A percentile compares a stretch with the other conserved stretches of the same genome.
Evolutionary conservation across 2,888 invertebrate genomes (phyloP).

Genomic region (Galeruca laticollis): DNA sequence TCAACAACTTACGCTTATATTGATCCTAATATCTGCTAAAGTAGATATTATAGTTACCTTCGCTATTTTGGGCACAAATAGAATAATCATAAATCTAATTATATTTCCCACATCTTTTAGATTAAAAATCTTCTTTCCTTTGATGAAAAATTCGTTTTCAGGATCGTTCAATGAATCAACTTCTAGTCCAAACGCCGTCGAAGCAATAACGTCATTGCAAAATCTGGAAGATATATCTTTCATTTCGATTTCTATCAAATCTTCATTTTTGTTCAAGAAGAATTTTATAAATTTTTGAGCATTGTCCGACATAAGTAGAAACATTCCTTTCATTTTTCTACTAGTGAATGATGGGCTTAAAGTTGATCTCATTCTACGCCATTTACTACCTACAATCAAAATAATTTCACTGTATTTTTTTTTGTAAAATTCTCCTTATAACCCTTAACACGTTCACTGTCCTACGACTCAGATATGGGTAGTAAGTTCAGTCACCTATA

Average conservation of each 20-base stretch:
- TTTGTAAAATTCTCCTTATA: too few relatives aligned
- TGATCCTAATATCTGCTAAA: too few relatives aligned
- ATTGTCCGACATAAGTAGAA: conserved; percentile 48
- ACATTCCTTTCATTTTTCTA: conserved; percentile 55
- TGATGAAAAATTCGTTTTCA: conserved; percentile 70
- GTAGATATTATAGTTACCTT: neutral
- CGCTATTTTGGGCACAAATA: neutral
- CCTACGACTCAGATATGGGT: too few relatives aligned
- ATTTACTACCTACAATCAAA: conserved; percentile 46
- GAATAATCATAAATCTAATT: neutral
- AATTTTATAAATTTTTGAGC: conserved; percentile 29
- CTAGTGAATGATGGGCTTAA: conserved; percentile 63
- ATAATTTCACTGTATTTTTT: too few relatives aligned
- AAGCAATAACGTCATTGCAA: conserved; percentile 70
- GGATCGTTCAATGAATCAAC: conserved; percentile 70
- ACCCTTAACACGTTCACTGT: too few relatives aligned
- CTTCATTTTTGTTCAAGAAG: conserved; percentile 46
- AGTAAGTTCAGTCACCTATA: too few relatives aligned
- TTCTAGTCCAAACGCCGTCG: conserved; percentile 55
- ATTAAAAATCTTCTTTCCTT: conserved; percentile 68
- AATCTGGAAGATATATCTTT: conserved; percentile 62
- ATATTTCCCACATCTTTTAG: neutral
- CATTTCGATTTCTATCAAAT: conserved; percentile 60
- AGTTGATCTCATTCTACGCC: conserved; percentile 64
- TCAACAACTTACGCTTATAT: too few relatives aligned